Percentiles rank a stretch among this genome's conserved stretches.
phyloP scores from a whole-genome alignment of 2,888 invertebrate genomes.

The Hydraecia micacea region DNA sequence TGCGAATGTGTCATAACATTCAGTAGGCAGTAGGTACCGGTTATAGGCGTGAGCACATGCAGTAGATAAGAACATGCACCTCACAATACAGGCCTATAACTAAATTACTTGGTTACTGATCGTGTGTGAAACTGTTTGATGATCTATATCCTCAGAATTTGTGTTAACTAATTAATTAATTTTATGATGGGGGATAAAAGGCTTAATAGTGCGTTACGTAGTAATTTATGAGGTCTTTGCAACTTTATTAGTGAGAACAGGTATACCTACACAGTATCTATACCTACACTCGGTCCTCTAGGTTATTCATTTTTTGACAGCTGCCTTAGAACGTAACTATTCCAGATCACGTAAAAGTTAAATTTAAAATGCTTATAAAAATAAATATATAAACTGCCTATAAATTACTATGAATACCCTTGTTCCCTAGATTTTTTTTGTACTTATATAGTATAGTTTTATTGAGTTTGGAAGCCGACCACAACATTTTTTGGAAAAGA shows the following conservation, averaged over 20 bases:
- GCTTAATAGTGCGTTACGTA: too few relatives aligned
- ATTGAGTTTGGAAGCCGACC: too few relatives aligned
- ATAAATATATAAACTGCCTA: too few relatives aligned
- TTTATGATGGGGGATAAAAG: not conserved
- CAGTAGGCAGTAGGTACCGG: conserved; percentile 11
- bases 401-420: not conserved
- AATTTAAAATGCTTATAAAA: too few relatives aligned
- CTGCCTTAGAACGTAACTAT: not conserved
- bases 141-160: conserved; percentile 13
- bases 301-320: not conserved
- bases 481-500: too few relatives aligned
- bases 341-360: not conserved
- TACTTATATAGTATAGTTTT: not conserved
- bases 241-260: not conserved
- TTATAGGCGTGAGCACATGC: conserved; percentile 33
- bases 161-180: not conserved
- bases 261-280: not conserved
- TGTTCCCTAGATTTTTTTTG: not conserved
- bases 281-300: not conserved
- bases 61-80: conserved; percentile 26
- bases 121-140: conserved; percentile 43
- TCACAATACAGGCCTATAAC: conserved; percentile 19
- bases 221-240: not conserved
- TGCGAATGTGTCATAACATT: conserved; percentile 23
- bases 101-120: conserved; percentile 35